Evolutionary conservation across 2,797 vertebrate genomes (phyloP), one percentile per base, ranked within the genome.

Genomic region (Microctenopoma stevenorrisi): DNA sequence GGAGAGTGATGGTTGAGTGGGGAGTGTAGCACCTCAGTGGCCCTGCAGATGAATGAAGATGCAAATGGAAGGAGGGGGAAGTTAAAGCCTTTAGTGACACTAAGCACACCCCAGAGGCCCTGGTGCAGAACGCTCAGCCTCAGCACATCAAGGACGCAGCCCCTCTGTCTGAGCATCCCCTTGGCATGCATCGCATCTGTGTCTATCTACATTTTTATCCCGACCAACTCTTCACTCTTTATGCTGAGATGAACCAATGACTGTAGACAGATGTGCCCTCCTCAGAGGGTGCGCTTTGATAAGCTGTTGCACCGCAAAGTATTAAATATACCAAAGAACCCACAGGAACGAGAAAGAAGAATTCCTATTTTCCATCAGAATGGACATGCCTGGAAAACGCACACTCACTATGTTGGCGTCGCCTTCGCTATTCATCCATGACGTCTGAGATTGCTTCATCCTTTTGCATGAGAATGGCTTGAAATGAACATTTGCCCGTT

Each of bases 81-180:
- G 78, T 88, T 83, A 90, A 89, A 86, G 81, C 87, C 81, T 86
- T 90, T 81, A 90, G 87, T 91, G 88, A 86, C 83, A 85, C 79
- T 88, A 90, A 91, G 86, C 79, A 84, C 84, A 71, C 90, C 88
- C 89, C 74, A 51, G 91, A 90, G 91, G 86, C 79, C 64, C 8
- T 1, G 18, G 63, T 49, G 73, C 82, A 81, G 72, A 86, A 81
- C 68, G 66, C 71, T 82, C 85, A 72, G 78, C 77, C 77, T 84
- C 81, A 66, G 82, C 86, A 81, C 82, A 91, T 89, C 85, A 89
- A 90, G 88, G 86, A 86, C 79, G 38, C 79, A 5, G 60, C 73
- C 68, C 64, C 59, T 76, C 83, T 33, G 79, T 77, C 79, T 78
- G 82, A 86, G 76, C 59, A 28, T 53, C 78, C 88, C 67, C 82